Conservation (phyloP, 2,888 invertebrate genomes). For the Celastrina argiolus region DNA sequence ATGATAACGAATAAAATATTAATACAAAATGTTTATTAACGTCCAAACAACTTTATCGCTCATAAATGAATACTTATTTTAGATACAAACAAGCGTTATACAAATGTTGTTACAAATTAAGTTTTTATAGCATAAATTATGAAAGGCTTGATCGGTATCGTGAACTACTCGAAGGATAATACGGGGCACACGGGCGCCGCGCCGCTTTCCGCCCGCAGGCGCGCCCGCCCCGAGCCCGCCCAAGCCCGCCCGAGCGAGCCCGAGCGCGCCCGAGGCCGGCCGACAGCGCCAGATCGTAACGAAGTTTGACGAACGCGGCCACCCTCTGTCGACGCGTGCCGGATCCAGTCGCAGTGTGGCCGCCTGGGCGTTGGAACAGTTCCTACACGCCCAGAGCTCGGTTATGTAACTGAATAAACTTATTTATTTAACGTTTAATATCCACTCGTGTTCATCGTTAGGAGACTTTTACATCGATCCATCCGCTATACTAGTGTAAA, state of each 20-base stretch:
- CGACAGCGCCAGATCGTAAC: conserved; percentile 73
- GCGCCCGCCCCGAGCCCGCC: conserved; percentile 54
- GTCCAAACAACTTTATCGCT: neutral
- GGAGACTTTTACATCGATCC: conserved; percentile 21
- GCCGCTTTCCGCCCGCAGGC: conserved; percentile 65
- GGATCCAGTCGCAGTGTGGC: conserved; percentile 72
- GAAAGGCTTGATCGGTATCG: conserved; percentile 52
- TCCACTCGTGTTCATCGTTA: conserved; percentile 28
- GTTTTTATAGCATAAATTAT: conserved; percentile 46
- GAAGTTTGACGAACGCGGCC: conserved; percentile 72
- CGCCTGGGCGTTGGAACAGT: conserved; percentile 71
- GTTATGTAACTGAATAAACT: conserved; percentile 75
- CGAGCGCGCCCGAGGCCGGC: conserved; percentile 68
- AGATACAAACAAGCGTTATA: conserved; percentile 17
- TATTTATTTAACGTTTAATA: conserved; percentile 65
- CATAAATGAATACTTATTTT: neutral
- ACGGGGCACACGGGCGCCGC: conserved; percentile 56
- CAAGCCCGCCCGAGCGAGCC: conserved; percentile 41
- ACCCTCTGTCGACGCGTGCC: conserved; percentile 71
- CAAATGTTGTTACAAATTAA: conserved; percentile 21
- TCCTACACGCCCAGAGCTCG: conserved; percentile 60
- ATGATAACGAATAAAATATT: neutral
- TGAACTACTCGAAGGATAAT: conserved; percentile 56
- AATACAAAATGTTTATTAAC: neutral
- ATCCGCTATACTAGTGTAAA: conserved; percentile 45